phyloP scores from a whole-genome alignment of 2,113 vertebrate genomes.

The Silurus asotus region DNA sequence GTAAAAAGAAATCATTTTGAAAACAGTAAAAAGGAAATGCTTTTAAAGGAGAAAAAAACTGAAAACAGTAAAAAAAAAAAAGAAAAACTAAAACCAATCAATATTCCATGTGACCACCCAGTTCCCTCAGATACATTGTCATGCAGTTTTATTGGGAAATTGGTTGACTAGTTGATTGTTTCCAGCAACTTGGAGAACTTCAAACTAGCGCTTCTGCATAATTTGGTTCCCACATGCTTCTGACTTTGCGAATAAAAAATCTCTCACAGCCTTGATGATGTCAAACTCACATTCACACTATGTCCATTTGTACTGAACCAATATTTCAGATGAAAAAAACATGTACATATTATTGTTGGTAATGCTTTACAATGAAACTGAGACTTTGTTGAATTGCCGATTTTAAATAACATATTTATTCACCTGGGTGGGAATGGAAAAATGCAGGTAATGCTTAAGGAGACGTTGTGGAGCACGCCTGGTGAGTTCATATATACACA shows the following conservation, averaged over 20 bases:
- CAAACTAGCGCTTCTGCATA: not conserved
- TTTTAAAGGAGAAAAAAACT: not conserved
- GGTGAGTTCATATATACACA: constrained; percentile 67
- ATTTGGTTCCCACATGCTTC: constrained; percentile 8
- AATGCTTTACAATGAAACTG: not conserved
- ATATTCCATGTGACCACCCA: constrained; percentile 14
- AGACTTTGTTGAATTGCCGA: not conserved
- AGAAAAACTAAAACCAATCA: not conserved
- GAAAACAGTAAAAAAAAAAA: not conserved
- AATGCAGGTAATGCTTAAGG: constrained; percentile 52
- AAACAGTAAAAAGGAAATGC: not conserved
- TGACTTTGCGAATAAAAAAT: not conserved
- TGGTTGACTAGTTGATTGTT: constrained; percentile 2
- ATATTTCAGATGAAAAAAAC: not conserved
- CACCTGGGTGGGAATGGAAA: constrained; percentile 15
- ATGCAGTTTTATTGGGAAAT: constrained; percentile 16
- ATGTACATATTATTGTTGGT: not conserved
- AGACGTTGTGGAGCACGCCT: constrained; percentile 47
- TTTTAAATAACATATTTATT: constrained; percentile 36
- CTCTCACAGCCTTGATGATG: not conserved
- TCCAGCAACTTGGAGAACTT: constrained; percentile 18
- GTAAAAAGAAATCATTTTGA: not conserved
- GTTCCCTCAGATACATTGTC: constrained; percentile 8
- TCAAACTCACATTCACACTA: not conserved
- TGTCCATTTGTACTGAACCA: not conserved